Conservation (phyloP, 2,113 vertebrate species). For the Xenopus laevis region DNA sequence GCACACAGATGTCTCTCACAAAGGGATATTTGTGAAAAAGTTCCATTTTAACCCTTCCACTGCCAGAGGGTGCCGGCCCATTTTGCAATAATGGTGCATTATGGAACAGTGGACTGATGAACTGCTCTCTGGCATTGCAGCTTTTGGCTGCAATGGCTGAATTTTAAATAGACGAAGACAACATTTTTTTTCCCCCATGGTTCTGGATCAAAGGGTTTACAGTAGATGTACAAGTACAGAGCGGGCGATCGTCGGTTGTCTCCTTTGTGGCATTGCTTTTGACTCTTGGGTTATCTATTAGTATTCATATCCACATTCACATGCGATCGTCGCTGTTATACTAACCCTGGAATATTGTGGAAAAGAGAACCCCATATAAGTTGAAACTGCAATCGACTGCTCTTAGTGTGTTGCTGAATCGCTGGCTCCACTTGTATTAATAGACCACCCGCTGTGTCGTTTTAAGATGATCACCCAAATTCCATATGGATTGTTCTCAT, state of each 20-base stretch:
- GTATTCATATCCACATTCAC: constrained; percentile 4
- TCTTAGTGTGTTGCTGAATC: constrained; percentile 16
- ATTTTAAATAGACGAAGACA: constrained; percentile 6
- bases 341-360: constrained; percentile 7
- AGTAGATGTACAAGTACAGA: too few relatives aligned
- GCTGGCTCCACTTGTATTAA: constrained; percentile 32
- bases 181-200: background rate
- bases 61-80: background rate
- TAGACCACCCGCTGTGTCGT: constrained; percentile 30
- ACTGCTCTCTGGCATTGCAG: background rate
- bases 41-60: background rate
- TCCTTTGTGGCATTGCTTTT: background rate
- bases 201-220: too few relatives aligned
- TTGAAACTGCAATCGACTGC: constrained; percentile 29
- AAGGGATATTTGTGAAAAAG: too few relatives aligned
- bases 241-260: background rate
- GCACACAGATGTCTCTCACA: too few relatives aligned
- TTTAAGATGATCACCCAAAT: constrained; percentile 11
- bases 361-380: constrained; percentile 15
- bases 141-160: background rate
- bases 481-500: constrained; percentile 20
- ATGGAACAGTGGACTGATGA: background rate
- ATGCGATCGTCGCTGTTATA: constrained; percentile 8
- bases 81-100: background rate
- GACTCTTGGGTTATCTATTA: background rate